Evolutionary conservation across 2,888 invertebrate species (phyloP), one percentile per base, ranked within the genome.

Genomic region (Osmoderma eremita): DNA sequence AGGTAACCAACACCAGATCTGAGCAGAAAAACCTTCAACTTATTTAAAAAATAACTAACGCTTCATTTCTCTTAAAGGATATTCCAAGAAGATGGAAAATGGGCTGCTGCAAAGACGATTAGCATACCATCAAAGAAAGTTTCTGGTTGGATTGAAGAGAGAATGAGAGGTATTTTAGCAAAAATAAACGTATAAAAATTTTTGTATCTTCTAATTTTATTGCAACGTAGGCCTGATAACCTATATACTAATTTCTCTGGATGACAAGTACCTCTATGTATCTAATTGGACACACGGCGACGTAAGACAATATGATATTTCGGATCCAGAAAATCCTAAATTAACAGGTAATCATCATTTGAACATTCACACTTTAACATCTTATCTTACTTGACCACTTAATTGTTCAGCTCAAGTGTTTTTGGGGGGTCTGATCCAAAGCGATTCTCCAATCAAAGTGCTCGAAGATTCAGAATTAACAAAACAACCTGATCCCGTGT

Each of bases 251-350:
- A 79, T 99, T 49, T 98, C 98, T 0, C 83, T 99, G 81, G 97
- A 99, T 79, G 98, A 98, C 82, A 90, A 90, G 76, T 98, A 88
- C 80, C 82, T 99, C 17, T 98, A 97, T 83, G 86, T 95, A 53
- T 92, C 92, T 66, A 94, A 93, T 78, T 99, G 97, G 96, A 80
- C 94, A 0, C 97, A 97, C 76, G 98, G 94, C 1, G 98, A 98
- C 79, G 88, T 99, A 3, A 88, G 97, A 50, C 98, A 98, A 78
- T 98, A 98, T 78, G 95, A 98, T 79, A 90, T 99, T 68, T 88
- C 90, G 0, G 90, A 97, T 78, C 89, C 91, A 0, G 84, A 86
- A 38, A 83, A 93, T 58, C 97, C 98, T 0, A 93, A 90, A 80
- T 84, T 98, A 13, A 87, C 86, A 0, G 88, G 85, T 71, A 72